A percentile compares a stretch with the other conserved stretches of the same genome.
Evolutionary conservation across 2,113 vertebrate species (phyloP).

Genomic region (Phoenicopterus ruber): DNA sequence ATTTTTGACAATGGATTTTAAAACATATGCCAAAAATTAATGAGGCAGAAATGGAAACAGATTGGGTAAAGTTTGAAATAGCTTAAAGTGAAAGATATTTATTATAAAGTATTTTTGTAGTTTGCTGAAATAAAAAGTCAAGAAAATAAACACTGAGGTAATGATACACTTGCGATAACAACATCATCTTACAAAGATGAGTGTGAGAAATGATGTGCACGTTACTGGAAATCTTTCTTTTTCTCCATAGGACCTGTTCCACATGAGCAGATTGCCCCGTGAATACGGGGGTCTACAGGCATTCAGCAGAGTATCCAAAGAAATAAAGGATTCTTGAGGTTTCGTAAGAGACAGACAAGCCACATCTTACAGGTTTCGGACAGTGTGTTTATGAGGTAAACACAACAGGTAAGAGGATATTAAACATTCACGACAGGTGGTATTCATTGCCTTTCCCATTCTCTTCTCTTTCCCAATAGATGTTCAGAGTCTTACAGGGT

Average conservation of each 20-base stretch:
- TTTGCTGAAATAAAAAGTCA: neutral
- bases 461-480: neutral
- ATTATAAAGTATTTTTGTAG: neutral
- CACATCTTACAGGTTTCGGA: neutral
- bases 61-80: neutral
- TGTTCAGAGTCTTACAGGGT: neutral
- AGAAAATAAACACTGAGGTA: neutral
- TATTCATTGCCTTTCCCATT: neutral
- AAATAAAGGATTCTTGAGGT: neutral
- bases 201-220: neutral
- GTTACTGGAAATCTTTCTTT: neutral
- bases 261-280: neutral
- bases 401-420: neutral
- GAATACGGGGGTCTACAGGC: neutral
- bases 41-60: slow-evolving; percentile 7
- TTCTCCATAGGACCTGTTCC: neutral
- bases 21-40: slow-evolving; percentile 21
- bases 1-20: neutral
- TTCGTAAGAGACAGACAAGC: neutral
- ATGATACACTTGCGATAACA: neutral
- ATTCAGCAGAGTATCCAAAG: neutral
- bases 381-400: neutral
- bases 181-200: neutral
- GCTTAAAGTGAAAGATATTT: neutral
- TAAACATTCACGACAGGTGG: neutral